phyloP scores from a whole-genome alignment of 2,113 vertebrate species.

The Epinephelus moara region DNA sequence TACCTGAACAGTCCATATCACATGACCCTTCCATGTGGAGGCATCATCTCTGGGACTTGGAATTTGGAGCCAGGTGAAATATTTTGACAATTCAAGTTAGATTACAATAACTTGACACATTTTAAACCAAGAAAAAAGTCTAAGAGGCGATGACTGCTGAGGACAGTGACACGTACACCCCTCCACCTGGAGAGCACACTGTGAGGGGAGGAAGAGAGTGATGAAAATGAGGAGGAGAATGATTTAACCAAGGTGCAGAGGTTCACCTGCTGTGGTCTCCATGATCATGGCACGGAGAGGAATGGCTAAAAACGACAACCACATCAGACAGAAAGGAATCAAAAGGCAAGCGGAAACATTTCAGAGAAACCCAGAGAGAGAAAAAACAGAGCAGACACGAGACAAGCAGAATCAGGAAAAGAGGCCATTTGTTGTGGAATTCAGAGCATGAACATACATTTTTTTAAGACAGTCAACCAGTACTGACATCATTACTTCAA shows the following conservation, averaged over 20 bases:
- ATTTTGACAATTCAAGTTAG: background rate
- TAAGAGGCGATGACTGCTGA: conserved; percentile 39
- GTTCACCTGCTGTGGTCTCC: conserved; percentile 98
- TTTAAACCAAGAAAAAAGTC: background rate
- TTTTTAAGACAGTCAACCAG: background rate
- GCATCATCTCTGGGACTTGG: background rate
- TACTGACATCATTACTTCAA: background rate
- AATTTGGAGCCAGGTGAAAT: background rate
- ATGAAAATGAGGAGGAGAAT: conserved; percentile 46
- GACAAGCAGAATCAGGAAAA: background rate
- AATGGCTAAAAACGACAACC: conserved; percentile 91
- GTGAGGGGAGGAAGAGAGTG: conserved; percentile 39
- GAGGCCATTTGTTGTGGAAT: too few relatives aligned
- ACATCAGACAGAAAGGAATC: conserved; percentile 80
- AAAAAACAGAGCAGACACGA: background rate
- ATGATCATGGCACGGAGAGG: conserved; percentile 97
- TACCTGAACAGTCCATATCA: background rate
- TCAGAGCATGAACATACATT: background rate
- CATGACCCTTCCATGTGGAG: background rate
- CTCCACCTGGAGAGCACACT: conserved; percentile 70
- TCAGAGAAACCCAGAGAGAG: conserved; percentile 17
- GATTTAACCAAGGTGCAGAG: conserved; percentile 85
- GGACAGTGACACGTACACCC: conserved; percentile 62
- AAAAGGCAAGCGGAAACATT: conserved; percentile 67
- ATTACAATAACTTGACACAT: background rate